Evolutionary conservation across 2,888 invertebrate species (phyloP).

Genomic region (Nasonovia ribisnigri): DNA sequence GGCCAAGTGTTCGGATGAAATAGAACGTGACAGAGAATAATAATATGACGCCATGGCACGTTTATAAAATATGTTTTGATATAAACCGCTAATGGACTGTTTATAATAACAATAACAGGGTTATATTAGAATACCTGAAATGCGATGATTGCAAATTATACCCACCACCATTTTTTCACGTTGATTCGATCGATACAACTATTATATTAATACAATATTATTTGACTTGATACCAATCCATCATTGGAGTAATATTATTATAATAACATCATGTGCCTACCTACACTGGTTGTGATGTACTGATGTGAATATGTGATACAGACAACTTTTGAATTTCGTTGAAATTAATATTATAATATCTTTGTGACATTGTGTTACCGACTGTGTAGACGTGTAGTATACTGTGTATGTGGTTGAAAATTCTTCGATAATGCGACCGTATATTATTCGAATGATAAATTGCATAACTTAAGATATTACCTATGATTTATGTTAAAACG

Average conservation of each 20-base stretch:
- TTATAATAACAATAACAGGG: background rate
- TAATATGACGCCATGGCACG: background rate
- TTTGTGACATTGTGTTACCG: background rate
- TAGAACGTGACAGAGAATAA: conserved; percentile 32
- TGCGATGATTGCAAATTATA: background rate
- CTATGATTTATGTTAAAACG: background rate
- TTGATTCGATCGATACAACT: too few relatives aligned
- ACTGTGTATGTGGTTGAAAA: background rate
- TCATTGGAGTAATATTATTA: background rate
- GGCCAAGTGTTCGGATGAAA: background rate
- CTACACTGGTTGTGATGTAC: too few relatives aligned
- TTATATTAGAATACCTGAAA: background rate
- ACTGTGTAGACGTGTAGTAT: too few relatives aligned
- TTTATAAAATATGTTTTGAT: background rate
- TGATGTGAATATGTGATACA: too few relatives aligned
- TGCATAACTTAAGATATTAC: background rate
- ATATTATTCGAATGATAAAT: background rate
- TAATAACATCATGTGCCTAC: background rate
- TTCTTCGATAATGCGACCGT: background rate
- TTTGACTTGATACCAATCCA: background rate
- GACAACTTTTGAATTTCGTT: background rate
- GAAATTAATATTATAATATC: background rate
- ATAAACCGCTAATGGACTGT: background rate
- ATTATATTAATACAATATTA: too few relatives aligned
- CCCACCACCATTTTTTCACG: too few relatives aligned